Evolutionary conservation across 2,888 invertebrate species (phyloP).

Genomic region (Chymomyza fuscimana): DNA sequence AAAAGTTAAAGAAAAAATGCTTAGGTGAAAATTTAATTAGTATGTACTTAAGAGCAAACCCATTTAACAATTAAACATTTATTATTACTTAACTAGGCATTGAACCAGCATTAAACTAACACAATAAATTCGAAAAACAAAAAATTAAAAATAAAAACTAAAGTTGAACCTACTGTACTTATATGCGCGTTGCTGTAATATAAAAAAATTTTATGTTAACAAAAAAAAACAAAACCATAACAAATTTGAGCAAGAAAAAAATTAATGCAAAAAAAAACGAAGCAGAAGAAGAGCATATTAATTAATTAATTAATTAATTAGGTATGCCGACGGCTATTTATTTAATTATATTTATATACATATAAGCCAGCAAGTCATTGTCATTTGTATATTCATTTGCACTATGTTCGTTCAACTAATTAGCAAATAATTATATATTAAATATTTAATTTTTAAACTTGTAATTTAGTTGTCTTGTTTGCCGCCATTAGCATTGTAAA

Average conservation of each 20-base stretch:
- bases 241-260: conserved; percentile 3
- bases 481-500: conserved; percentile 59
- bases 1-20: conserved; percentile 68
- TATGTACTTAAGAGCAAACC: conserved; percentile 65
- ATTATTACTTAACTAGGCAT: conserved; percentile 62
- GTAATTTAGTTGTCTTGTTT: conserved; percentile 27
- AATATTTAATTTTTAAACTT: conserved; percentile 45
- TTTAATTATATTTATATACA: conserved; percentile 44
- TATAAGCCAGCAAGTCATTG: conserved; percentile 18
- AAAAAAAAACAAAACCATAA: conserved; percentile 13
- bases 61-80: conserved; percentile 59
- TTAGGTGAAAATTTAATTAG: conserved; percentile 75
- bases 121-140: conserved; percentile 16
- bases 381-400: conserved; percentile 73
- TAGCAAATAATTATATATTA: conserved; percentile 25
- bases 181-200: conserved; percentile 69
- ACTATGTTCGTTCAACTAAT: conserved; percentile 40
- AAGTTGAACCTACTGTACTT: conserved; percentile 66
- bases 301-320: conserved; percentile 17
- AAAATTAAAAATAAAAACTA: conserved; percentile 25
- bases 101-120: conserved; percentile 46
- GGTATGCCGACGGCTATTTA: conserved; percentile 42
- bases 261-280: conserved; percentile 10
- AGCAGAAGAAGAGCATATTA: conserved; percentile 25
- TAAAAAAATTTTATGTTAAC: conserved; percentile 59